phyloP scores from a whole-genome alignment of 1,140 invertebrate genomes.

The Calosoma granatense region DNA sequence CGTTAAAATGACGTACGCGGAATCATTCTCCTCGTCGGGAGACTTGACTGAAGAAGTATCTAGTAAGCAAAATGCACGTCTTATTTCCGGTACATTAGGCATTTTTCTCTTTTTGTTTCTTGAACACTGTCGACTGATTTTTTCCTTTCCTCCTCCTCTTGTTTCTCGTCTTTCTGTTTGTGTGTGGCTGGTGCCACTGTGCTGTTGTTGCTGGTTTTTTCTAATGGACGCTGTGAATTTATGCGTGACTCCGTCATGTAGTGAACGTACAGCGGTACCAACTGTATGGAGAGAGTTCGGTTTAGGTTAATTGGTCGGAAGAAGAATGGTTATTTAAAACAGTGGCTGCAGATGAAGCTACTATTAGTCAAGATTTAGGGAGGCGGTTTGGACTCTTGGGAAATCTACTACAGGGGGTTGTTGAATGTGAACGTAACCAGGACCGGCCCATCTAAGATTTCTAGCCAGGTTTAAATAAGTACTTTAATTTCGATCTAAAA shows the following conservation, averaged over 20 bases:
- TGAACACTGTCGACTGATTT: background rate
- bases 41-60: background rate
- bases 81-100: background rate
- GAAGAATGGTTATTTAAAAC: constrained; percentile 19
- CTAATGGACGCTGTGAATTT: constrained; percentile 8
- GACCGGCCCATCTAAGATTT: background rate
- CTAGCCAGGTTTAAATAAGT: background rate
- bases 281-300: background rate
- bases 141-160: no score
- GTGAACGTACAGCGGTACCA: background rate
- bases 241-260: constrained; percentile 3
- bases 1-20: background rate
- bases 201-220: constrained; percentile 6
- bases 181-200: no score
- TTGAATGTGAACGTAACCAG: background rate
- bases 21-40: background rate
- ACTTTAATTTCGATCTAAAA: background rate
- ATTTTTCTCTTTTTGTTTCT: background rate
- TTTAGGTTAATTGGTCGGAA: constrained; percentile 18
- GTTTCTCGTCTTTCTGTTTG: no score
- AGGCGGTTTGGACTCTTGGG: constrained; percentile 11
- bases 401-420: constrained; percentile 11
- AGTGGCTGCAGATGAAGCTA: constrained; percentile 18
- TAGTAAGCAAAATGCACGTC: background rate
- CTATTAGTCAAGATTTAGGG: constrained; percentile 19